Evolutionary conservation across 2,888 invertebrate genomes (phyloP), one percentile per base, ranked within the genome.

Genomic region (Diploptera punctata): DNA sequence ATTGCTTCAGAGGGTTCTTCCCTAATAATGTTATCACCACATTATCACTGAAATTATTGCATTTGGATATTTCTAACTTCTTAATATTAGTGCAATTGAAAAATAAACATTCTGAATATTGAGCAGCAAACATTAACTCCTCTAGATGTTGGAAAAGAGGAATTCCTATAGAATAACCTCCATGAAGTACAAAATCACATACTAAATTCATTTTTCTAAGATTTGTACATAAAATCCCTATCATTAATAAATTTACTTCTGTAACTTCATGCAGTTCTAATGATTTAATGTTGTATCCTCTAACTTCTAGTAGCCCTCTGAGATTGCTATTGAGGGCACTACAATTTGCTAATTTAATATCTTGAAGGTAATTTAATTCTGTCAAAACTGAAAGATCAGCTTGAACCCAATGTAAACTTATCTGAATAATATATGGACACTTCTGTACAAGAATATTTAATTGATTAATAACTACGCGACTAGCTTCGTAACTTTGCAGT

Each of bases 51-150:
- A 65, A 43, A 44, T 44, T 44, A 1, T 9, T 16, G 24, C 65
- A 65, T n/a, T n/a, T 44, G 2, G 44, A 44, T 26, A 65, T 16
- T 16, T 65, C 44, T 1, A 65, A 18, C 44, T 44, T 65, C 29
- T 21, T 65, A 26, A 65, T 44, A 43, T 65, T 65, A 13, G 7
- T 44, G 16, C 65, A 65, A 7, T 47, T 65, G 16, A 44, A 44
- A 38, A 65, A 65, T n/a, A 65, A 24, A 65, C 44, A 26, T 44
- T 65, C 65, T 13, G 44, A 65, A 26, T 44, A 65, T 29, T 65
- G 16, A 24, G 65, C 43, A 7, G 44, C 24, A 44, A 21, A 65
- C 26, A 19, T 65, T 16, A 65, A 26, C n/a, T 65, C 65, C 44
- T 65, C 44, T 26, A 65, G 44, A 21, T 43, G n/a, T 26, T n/a